A percentile compares a stretch with the other conserved stretches of the same genome.
These are phyloP conservation scores for Coilia nasus DNA, from an alignment of 2,797 vertebrate species.

Conservation along the genomic window DNA sequence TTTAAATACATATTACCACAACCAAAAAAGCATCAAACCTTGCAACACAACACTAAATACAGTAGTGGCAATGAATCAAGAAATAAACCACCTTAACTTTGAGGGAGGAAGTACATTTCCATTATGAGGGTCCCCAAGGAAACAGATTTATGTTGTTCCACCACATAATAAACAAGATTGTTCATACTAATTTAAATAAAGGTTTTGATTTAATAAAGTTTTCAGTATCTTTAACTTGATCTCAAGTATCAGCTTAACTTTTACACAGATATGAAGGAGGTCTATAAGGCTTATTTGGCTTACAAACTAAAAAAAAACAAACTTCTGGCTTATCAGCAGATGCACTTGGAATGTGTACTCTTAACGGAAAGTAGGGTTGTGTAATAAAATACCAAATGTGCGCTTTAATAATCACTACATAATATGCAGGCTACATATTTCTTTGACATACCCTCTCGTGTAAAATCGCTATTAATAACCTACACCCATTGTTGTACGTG, in stretches of 20 bases:
- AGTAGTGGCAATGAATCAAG: neutral
- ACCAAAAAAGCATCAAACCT: neutral
- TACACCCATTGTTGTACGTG: neutral
- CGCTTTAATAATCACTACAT: neutral
- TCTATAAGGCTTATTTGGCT: neutral
- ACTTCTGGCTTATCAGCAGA: neutral
- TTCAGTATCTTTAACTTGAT: neutral
- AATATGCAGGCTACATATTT: neutral
- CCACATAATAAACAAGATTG: constrained; percentile 35
- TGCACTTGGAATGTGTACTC: neutral
- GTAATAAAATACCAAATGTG: neutral
- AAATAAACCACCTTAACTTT: constrained; percentile 50
- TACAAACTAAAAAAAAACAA: neutral
- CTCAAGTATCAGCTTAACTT: neutral
- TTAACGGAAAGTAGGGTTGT: neutral
- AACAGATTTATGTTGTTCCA: constrained; percentile 45
- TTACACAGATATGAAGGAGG: neutral
- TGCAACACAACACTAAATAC: neutral
- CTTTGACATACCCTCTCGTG: neutral
- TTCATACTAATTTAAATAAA: neutral
- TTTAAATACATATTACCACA: neutral
- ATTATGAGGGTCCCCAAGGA: constrained; percentile 55
- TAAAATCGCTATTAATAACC: neutral
- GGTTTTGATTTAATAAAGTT: no score
- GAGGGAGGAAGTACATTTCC: constrained; percentile 45